Base-by-base conservation (phyloP, 2,113 vertebrate species). In the Cyphomyrus discorhynchus region DNA sequence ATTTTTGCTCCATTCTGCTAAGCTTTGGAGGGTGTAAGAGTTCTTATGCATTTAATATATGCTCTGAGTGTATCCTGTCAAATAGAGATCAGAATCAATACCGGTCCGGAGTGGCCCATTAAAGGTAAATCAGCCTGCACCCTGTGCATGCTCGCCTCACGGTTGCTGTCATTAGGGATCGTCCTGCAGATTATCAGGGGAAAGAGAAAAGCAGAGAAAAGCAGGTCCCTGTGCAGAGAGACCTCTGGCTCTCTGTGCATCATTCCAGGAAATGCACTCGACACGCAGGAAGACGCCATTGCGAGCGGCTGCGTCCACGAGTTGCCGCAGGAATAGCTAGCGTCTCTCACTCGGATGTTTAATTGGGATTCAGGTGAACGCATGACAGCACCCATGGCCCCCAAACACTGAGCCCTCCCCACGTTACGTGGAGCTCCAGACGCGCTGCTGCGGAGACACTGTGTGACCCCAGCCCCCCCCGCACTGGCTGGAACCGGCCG, bases 1-100 rank as follows among this genome's bases (percentile, higher is more conserved):
- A 50, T 87, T 87, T 93, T 83, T 91, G 86, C 88, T 94, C 90
- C 90, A 92, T 93, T 92, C 92, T 91, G 91, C 92, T 91, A 94
- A 90, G 93, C 92, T 94, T 91, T 92, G 92, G 89, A 91, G 92
- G 94, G 93, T 94, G 93, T 91, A 92, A 92, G 94, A 93, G 94
- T 95, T 95, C 94, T 95, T 95, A 95, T 94, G 94, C 95, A 93
- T 96, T 96, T 96, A 95, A 95, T 95, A 95, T 94, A 96, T 95
- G 95, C 95, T 96, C 93, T 91, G 92, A 93, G 94, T 95, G 95
- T 94, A 95, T 96, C 95, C 96, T 96, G 96, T 96, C 96, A 96
- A 96, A 96, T 94, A 95, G 94, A 95, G 95, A 96, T 96, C 95
- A 95, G 94, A 96, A 96, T 96, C 96, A 95, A 96, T 96, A 96